Evolutionary conservation across 2,888 invertebrate genomes (phyloP).

Genomic region (Platerodrilus igneus): DNA sequence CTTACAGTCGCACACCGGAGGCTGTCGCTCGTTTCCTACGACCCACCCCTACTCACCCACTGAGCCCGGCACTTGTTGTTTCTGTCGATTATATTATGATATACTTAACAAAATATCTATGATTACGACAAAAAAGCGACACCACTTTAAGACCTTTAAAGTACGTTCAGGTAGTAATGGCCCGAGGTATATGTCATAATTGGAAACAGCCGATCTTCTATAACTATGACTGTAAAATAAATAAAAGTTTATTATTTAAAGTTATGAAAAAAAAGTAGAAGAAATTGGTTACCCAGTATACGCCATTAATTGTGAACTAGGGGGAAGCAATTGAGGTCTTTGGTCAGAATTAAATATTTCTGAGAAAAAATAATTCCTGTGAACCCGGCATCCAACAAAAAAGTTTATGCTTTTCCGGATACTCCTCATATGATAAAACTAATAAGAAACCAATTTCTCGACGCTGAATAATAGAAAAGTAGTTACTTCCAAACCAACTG

Average conservation of each 20-base stretch:
- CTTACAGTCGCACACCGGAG: no score
- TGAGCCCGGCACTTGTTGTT: no score
- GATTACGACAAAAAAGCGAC: constrained; percentile 28
- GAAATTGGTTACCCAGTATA: constrained; percentile 15
- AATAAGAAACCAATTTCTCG: no score
- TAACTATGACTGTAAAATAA: constrained; percentile 10
- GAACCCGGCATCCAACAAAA: constrained; percentile 2
- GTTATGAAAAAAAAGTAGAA: constrained; percentile 21
- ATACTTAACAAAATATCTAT: constrained; percentile 14
- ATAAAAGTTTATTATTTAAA: not conserved
- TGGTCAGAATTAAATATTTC: not conserved
- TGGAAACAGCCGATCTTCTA: constrained; percentile 30
- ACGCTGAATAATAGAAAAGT: no score
- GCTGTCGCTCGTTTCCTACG: no score
- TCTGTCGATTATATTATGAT: no score
- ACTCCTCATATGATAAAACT: constrained; percentile 25
- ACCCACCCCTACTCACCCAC: no score
- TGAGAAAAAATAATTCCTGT: not conserved
- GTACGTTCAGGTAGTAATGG: constrained; percentile 26
- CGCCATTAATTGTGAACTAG: constrained; percentile 7
- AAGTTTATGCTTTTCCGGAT: constrained; percentile 15
- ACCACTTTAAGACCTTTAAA: constrained; percentile 15
- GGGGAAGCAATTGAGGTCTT: constrained; percentile 9
- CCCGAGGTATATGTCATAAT: constrained; percentile 18
- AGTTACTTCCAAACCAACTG: no score